Conservation (phyloP, 2,888 invertebrate species). For the Stenodera caucasica region DNA sequence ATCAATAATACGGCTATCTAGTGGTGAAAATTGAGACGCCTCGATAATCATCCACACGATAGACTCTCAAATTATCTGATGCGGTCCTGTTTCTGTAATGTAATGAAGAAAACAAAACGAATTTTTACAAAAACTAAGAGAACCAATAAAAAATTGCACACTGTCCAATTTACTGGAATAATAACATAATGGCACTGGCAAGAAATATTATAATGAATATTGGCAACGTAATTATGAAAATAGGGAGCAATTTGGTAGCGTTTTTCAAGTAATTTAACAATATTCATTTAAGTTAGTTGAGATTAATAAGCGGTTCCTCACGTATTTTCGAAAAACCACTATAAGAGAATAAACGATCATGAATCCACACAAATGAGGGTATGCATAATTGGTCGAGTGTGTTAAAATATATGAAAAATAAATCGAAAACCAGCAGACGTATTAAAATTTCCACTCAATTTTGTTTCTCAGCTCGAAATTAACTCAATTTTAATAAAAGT, state of each 20-base stretch:
- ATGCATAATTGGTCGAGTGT: too few relatives aligned
- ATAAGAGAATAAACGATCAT: neutral
- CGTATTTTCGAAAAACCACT: neutral
- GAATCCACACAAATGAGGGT: too few relatives aligned
- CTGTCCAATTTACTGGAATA: conserved; percentile 35
- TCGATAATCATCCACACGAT: too few relatives aligned
- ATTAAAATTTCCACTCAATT: too few relatives aligned
- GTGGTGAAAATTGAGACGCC: too few relatives aligned
- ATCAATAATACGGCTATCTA: too few relatives aligned
- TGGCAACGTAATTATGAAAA: conserved; percentile 37
- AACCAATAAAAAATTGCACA: conserved; percentile 25
- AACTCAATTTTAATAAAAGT: too few relatives aligned
- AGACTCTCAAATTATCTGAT: too few relatives aligned
- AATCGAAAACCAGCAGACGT: too few relatives aligned
- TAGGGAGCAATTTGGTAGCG: conserved; percentile 33
- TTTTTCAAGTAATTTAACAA: conserved; percentile 28
- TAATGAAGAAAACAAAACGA: neutral
- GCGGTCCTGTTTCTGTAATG: too few relatives aligned
- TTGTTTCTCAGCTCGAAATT: too few relatives aligned
- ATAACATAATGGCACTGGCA: conserved; percentile 34
- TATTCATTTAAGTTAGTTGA: conserved; percentile 24
- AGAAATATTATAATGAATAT: conserved; percentile 34
- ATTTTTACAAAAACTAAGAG: neutral
- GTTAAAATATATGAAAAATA: too few relatives aligned
- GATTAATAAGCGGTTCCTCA: conserved; percentile 19